Conservation (phyloP, 2,797 vertebrate genomes). For the Zenarchopterus dispar region DNA sequence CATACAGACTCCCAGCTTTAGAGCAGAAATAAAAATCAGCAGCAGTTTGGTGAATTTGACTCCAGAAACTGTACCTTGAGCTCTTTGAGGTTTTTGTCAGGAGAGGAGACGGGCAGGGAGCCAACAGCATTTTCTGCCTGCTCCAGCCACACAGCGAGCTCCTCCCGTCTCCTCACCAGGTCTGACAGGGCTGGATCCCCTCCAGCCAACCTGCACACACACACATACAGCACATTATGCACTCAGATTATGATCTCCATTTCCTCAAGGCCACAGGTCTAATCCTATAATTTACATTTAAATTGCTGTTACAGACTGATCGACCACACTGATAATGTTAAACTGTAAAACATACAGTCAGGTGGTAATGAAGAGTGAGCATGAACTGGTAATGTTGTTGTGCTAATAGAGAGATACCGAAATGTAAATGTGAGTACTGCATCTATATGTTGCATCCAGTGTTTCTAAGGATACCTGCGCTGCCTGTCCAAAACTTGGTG, state of each 20-base stretch:
- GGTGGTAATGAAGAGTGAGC: conserved; percentile 7
- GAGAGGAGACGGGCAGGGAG: conserved; percentile 73
- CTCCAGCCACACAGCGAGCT: conserved; percentile 86
- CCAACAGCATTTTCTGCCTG: conserved; percentile 81
- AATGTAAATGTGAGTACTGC: background rate
- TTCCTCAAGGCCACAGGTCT: conserved; percentile 38
- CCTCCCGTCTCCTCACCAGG: conserved; percentile 82
- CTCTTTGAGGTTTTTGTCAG: conserved; percentile 83
- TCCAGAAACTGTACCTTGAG: conserved; percentile 81
- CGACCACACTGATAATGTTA: conserved; percentile 51
- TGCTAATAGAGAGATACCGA: too few relatives aligned
- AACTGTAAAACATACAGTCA: conserved; percentile 37
- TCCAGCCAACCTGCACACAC: conserved; percentile 80
- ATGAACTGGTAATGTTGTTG: conserved; percentile 2
- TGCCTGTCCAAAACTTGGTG: conserved; percentile 83
- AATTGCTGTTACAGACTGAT: conserved; percentile 58
- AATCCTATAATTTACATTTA: conserved; percentile 70
- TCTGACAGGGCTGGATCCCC: conserved; percentile 84
- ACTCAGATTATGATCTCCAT: conserved; percentile 59
- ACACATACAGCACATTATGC: conserved; percentile 22
- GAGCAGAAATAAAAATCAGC: too few relatives aligned
- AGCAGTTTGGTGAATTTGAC: background rate
- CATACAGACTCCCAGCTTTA: too few relatives aligned
- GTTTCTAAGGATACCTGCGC: conserved; percentile 81
- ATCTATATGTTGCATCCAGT: background rate